Conservation (phyloP, 2,113 vertebrate genomes). For the Nycticebus coucang region DNA sequence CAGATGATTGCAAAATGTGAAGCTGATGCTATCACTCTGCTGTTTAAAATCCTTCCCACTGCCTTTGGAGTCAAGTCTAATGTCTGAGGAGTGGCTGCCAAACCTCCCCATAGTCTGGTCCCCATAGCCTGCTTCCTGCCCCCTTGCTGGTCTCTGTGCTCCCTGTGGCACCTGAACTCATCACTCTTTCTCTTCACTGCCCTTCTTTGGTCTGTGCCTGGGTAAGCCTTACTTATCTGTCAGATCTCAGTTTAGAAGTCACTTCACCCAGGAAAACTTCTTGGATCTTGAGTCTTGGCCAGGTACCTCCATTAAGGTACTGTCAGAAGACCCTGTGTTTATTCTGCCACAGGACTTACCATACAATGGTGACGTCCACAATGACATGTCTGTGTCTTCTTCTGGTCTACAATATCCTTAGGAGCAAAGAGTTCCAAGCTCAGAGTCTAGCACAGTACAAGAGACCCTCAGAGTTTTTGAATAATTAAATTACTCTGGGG, state of each 20-base stretch:
- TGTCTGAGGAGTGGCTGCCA: neutral
- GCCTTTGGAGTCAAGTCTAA: neutral
- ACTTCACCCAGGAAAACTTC: neutral
- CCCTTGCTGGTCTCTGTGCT: neutral
- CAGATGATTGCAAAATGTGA: neutral
- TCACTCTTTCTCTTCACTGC: neutral
- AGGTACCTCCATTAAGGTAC: neutral
- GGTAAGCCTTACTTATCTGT: neutral
- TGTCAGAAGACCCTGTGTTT: neutral
- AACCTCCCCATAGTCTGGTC: neutral
- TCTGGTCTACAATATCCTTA: neutral
- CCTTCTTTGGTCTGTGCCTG: neutral
- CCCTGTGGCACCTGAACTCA: no score
- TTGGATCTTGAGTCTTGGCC: neutral
- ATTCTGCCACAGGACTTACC: neutral
- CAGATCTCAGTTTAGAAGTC: neutral
- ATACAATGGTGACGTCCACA: neutral
- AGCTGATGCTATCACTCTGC: neutral
- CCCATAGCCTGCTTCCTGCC: neutral
- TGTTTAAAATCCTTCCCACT: neutral
- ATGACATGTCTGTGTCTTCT: neutral
- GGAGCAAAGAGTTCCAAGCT: neutral
- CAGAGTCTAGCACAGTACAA: neutral
- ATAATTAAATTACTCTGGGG: neutral
- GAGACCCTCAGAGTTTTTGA: neutral